Evolutionary conservation across 1,140 invertebrate species (phyloP).

Genomic region (Asobara japonica): DNA sequence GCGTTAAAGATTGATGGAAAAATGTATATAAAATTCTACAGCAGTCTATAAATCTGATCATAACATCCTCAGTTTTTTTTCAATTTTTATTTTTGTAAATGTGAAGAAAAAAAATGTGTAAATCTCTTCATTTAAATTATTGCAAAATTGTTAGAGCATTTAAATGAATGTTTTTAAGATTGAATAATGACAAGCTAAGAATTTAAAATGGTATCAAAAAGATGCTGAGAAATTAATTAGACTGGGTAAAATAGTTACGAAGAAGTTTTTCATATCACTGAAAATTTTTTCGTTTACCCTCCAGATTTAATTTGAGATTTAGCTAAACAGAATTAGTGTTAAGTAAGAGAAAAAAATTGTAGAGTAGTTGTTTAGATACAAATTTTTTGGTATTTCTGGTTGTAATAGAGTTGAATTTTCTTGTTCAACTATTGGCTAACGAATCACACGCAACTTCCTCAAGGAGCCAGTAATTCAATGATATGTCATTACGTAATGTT

Average conservation of each 20-base stretch:
- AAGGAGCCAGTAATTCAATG: no score
- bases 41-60: no score
- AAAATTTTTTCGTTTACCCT: neutral
- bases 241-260: constrained; percentile 18
- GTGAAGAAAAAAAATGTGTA: constrained; percentile 9
- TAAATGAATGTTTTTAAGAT: neutral
- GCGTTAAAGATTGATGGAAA: no score
- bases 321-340: neutral
- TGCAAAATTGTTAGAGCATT: neutral
- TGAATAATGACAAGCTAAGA: neutral
- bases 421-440: no score
- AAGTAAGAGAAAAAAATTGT: neutral
- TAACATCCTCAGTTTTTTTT: no score
- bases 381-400: neutral
- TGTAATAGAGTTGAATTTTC: neutral
- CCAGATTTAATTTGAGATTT: neutral
- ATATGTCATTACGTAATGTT: no score
- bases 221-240: constrained; percentile 15
- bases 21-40: no score
- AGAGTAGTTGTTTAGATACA: neutral
- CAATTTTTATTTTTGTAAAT: no score
- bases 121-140: neutral
- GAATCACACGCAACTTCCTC: no score
- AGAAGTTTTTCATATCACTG: constrained; percentile 24
- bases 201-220: neutral